Base-by-base conservation (phyloP, 2,797 vertebrate genomes). In the Neoniphon sammara region DNA sequence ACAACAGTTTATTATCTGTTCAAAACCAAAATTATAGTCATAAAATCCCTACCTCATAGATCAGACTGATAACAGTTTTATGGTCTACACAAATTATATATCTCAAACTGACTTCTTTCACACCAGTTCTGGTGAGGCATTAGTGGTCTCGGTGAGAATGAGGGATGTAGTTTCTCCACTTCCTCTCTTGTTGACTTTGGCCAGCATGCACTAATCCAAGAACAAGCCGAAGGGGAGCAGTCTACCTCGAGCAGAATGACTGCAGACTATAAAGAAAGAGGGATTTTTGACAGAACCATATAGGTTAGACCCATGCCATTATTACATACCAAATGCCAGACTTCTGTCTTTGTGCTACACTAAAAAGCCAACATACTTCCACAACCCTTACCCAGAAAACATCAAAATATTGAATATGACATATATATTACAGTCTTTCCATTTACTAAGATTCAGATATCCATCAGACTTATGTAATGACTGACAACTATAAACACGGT, bases 161-260 rank as follows among this genome's bases (percentile, higher is more conserved):
- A 90, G 89, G 70, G 75, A 90, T 89, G 83, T 81, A 21, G 47
- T 91, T 91, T 88, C 86, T 77, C 81, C 63, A 77, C 86, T 88
- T 89, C 80, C 81, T 77, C 75, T 56, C 6, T 0, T 92, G 89
- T 93, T 94, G 91, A 91, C 87, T 88, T 94, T 93, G 93, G 92
- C 91, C 53, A 1, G 63, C 49, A 7, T 34, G 65, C 8, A 57
- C 81, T 88, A 86, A 90, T 87, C 70, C 21, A 83, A 91, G 87
- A 82, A 78, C 79, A 79, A 77, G 77, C 79, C 76, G 49, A 77
- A 81, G 84, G 85, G 84, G 84, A 89, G 81, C 53, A 50, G 80
- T 89, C 84, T 91, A 93, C 91, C 88, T 91, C 88, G 75, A 83
- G 58, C 64, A 62, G 67, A 72, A 75, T 60, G 82, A 84, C 78